phyloP scores from a whole-genome alignment of 1,140 invertebrate species.

The Phthorimaea operculella region DNA sequence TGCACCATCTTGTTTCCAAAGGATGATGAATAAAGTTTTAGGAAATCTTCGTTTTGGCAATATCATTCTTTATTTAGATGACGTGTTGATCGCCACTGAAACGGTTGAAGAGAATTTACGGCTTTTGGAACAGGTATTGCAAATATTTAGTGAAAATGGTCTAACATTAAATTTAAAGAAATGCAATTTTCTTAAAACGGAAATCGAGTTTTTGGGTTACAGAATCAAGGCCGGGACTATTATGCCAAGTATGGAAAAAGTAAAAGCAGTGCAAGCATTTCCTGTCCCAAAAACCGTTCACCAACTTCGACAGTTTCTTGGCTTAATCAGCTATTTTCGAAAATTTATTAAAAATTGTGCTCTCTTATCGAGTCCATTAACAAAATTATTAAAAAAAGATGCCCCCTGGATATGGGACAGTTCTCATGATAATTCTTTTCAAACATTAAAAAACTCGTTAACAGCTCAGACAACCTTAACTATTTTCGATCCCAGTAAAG shows the following conservation, averaged over 20 bases:
- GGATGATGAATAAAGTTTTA: slow-evolving; percentile 12
- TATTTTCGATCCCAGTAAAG: slow-evolving; percentile 8
- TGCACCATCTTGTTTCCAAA: slow-evolving; percentile 14
- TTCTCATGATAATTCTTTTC: slow-evolving; percentile 5
- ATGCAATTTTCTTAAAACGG: slow-evolving; percentile 10
- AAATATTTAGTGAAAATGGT: slow-evolving; percentile 9
- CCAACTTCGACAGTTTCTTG: slow-evolving; percentile 13
- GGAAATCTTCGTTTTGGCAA: slow-evolving; percentile 4
- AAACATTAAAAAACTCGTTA: slow-evolving; percentile 2
- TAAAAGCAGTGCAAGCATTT: slow-evolving; percentile 10
- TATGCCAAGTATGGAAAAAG: background rate
- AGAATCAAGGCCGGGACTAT: background rate
- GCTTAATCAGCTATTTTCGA: slow-evolving; percentile 20
- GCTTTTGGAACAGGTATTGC: slow-evolving; percentile 8
- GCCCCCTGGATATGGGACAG: slow-evolving; percentile 12
- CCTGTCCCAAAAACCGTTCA: slow-evolving; percentile 20
- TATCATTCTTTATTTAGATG: slow-evolving; percentile 22
- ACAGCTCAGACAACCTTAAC: slow-evolving; percentile 1
- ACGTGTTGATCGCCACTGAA: slow-evolving; percentile 20
- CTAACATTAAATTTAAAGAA: slow-evolving; percentile 16
- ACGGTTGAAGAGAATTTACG: slow-evolving; percentile 14
- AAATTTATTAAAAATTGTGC: slow-evolving; percentile 27
- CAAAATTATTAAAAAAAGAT: slow-evolving; percentile 19
- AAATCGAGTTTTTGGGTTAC: slow-evolving; percentile 15
- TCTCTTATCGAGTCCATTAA: slow-evolving; percentile 24